phyloP scores from a whole-genome alignment of 2,113 vertebrate species.

The Paedocypris sp. region DNA sequence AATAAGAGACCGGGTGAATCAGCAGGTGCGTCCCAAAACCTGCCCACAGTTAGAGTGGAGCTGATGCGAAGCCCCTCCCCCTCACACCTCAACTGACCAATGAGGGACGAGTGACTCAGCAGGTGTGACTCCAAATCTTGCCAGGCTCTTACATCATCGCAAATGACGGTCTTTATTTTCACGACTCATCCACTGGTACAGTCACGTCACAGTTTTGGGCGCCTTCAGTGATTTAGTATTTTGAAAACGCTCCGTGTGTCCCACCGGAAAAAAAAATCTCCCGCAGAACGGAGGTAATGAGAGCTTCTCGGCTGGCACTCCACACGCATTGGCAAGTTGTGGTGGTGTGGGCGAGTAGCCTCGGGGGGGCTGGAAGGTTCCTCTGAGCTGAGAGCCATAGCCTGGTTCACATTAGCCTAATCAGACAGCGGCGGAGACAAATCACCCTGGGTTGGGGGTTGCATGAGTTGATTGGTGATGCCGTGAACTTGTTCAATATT shows the following conservation, averaged over 20 bases:
- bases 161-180: neutral
- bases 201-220: too few relatives aligned
- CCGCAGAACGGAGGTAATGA: neutral
- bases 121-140: neutral
- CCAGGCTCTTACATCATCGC: neutral
- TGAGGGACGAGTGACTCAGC: neutral
- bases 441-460: neutral
- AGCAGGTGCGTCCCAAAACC: too few relatives aligned
- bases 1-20: too few relatives aligned
- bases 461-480: neutral
- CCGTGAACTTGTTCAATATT: neutral
- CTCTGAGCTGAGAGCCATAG: constrained; percentile 1
- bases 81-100: neutral
- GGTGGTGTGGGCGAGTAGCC: neutral
- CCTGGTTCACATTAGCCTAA: constrained; percentile 2
- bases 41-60: neutral
- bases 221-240: too few relatives aligned
- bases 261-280: neutral
- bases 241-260: neutral
- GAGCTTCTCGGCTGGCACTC: neutral
- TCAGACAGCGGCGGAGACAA: constrained; percentile 13
- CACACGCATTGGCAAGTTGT: neutral
- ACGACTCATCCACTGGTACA: too few relatives aligned
- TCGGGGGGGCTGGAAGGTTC: constrained; percentile 2
- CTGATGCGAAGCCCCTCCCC: neutral